Base-by-base conservation (phyloP, 2,888 invertebrate genomes). In the Podabrus alpinus region DNA sequence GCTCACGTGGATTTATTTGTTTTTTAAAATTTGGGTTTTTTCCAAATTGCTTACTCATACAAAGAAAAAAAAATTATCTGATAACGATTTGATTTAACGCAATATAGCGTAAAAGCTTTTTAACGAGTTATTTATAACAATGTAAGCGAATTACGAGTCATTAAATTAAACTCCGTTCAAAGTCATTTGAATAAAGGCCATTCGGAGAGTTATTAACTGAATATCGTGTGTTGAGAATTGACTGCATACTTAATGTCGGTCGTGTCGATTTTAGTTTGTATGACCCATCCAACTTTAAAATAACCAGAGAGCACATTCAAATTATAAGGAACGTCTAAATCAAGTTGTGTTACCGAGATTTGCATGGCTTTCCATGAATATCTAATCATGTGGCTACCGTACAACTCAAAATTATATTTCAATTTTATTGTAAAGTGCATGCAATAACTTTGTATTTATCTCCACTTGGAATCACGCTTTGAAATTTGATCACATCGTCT, bases 181-280 rank as follows among this genome's bases (percentile, higher is more conserved):
- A 76, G 72, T 76, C 76, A 72, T 76, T 76, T 75, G 72, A 75
- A 75, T 75, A 71, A 75, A 71, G 71, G 69, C 71, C 59, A 69
- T 72, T 75, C 60, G 70, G 73, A 76, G 70, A 70, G 76, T 76
- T 73, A 76, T 76, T 75, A 75, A 76, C 73, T 71, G 67, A 71
- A 74, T 74, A 74, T 74, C 69, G 68, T 76, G 61, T 70, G 67
- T 72, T 70, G 75, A 62, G 70, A 70, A 71, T 68, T 72, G 61
- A 19, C 67, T 72, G 72, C 75, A 75, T 72, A 72, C 71, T 66
- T 72, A 72, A 72, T 75, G 69, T 61, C 45, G 45, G 45, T 45
- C 59, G 71, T 72, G 69, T 69, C 75, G 68, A 75, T 72, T 73
- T 66, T 69, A 69, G 73, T 73, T 25, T n/a, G 13, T 59, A 68